A percentile compares a stretch with the other conserved stretches of the same genome.
phyloP scores from a whole-genome alignment of 2,888 invertebrate species.

The Drosophila nigritarsus region DNA sequence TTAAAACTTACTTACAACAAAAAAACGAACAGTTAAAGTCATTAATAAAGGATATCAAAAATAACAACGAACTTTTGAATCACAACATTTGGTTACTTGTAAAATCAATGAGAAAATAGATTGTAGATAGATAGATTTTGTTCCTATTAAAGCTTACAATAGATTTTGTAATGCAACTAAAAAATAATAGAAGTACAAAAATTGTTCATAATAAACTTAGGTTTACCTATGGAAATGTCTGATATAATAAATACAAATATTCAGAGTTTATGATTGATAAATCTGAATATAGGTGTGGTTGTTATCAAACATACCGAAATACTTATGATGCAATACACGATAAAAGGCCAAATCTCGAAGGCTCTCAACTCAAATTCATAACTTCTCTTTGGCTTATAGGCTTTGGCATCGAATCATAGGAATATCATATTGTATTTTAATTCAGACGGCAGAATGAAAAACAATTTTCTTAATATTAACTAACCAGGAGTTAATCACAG shows the following conservation, averaged over 20 bases:
- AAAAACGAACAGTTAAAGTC: no score
- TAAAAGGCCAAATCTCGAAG: not conserved
- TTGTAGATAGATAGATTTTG: no score
- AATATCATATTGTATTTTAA: not conserved
- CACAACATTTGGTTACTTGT: not conserved
- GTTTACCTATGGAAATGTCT: not conserved
- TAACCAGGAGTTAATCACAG: not conserved
- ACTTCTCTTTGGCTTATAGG: not conserved
- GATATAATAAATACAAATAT: not conserved
- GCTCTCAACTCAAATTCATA: not conserved
- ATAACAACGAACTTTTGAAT: not conserved
- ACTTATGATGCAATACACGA: not conserved
- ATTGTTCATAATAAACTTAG: not conserved
- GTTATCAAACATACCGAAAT: not conserved
- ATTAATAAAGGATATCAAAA: no score
- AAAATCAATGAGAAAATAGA: no score
- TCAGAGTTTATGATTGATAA: not conserved
- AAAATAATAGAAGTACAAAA: not conserved
- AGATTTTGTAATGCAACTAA: no score
- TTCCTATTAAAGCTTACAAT: no score
- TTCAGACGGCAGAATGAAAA: not conserved
- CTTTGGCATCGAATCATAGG: not conserved
- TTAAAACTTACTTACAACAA: not conserved
- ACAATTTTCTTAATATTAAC: not conserved
- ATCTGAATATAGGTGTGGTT: not conserved